Evolutionary conservation across 2,113 vertebrate genomes (phyloP).

Genomic region (Equus quagga): DNA sequence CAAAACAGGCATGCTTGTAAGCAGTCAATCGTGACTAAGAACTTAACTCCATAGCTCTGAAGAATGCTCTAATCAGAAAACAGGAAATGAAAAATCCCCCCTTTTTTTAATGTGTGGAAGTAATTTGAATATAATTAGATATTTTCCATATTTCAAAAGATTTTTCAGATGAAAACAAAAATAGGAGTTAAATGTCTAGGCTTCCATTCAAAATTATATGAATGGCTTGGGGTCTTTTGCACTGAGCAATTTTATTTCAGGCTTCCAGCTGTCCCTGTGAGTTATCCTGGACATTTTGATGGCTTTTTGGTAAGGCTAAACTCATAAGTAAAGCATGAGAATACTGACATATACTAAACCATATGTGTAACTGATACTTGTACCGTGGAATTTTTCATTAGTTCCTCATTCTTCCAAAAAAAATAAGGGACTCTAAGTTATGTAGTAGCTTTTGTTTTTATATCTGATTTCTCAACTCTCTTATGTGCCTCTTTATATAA

Average conservation of each 20-base stretch:
- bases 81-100: constrained; percentile 54
- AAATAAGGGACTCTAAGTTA: constrained; percentile 82
- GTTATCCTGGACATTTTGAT: constrained; percentile 82
- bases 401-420: constrained; percentile 79
- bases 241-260: constrained; percentile 84
- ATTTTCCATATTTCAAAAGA: constrained; percentile 53
- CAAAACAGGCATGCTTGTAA: constrained; percentile 85
- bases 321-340: constrained; percentile 84
- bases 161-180: constrained; percentile 57
- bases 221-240: constrained; percentile 78
- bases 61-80: constrained; percentile 83
- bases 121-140: constrained; percentile 57
- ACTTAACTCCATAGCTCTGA: constrained; percentile 74
- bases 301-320: constrained; percentile 84
- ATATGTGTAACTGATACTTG: constrained; percentile 77
- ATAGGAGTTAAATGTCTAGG: constrained; percentile 41
- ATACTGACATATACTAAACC: constrained; percentile 80
- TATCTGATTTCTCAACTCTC: constrained; percentile 74
- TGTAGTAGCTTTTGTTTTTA: constrained; percentile 72
- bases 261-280: constrained; percentile 84
- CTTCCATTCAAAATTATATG: constrained; percentile 56
- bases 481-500: constrained; percentile 73
- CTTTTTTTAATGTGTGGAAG: constrained; percentile 69
- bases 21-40: constrained; percentile 82
- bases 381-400: constrained; percentile 81